Evolutionary conservation across 30 jellyfish, hydroid and myxozoan species (phyloP).

Genomic region (Hydractinia echinata): DNA sequence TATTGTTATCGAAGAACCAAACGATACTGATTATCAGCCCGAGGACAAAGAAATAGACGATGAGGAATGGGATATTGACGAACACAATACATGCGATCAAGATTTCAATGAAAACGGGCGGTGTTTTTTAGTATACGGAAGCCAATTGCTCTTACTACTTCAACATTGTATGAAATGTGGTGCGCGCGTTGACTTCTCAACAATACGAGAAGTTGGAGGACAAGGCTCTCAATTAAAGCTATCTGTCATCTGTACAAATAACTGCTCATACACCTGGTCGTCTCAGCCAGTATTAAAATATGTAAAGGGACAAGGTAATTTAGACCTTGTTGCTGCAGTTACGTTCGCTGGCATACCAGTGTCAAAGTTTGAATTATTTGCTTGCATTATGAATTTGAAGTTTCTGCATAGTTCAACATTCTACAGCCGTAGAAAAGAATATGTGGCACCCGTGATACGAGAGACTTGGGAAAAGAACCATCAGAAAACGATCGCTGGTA

Average conservation of each 20-base stretch:
- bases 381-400: background rate
- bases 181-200: no score
- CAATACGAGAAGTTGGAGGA: background rate
- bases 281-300: background rate
- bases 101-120: no score
- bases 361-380: background rate
- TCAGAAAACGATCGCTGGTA: background rate
- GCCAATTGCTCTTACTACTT: no score
- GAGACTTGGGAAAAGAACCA: background rate
- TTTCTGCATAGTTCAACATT: background rate
- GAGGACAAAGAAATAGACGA: no score
- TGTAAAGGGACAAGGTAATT: background rate
- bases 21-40: no score
- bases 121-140: no score
- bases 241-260: background rate
- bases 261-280: background rate
- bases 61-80: no score
- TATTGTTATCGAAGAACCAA: no score
- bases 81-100: no score
- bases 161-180: no score
- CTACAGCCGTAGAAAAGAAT: background rate
- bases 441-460: background rate
- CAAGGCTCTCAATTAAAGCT: background rate
- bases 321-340: background rate
- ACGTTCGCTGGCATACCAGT: background rate